Percentiles rank a stretch among this genome's conserved stretches.
phyloP scores from a whole-genome alignment of 2,888 invertebrate species.

The Cylloceria caligata region DNA sequence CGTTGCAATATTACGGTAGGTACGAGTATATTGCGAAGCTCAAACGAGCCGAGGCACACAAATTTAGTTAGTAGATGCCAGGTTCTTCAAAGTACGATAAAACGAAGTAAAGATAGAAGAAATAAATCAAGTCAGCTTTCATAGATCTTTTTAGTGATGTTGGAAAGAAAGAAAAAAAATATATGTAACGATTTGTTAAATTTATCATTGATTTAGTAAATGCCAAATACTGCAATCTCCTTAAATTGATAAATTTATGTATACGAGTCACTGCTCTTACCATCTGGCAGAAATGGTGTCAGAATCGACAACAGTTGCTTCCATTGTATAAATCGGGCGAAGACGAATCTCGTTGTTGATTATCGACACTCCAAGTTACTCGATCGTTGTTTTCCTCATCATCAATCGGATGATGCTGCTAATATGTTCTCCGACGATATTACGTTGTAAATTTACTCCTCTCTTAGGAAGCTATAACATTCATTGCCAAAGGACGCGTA shows the following conservation, averaged over 20 bases:
- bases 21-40: slow-evolving; percentile 45
- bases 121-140: neutral
- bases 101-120: no score
- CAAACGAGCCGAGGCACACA: neutral
- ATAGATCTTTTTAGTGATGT: neutral
- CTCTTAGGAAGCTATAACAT: neutral
- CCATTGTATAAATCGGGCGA: neutral
- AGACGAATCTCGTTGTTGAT: neutral
- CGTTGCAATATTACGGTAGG: slow-evolving; percentile 45
- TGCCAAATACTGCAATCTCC: neutral
- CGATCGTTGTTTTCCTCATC: neutral
- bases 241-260: neutral
- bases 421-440: neutral
- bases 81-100: neutral
- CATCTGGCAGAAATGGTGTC: neutral
- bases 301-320: slow-evolving; percentile 4
- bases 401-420: neutral
- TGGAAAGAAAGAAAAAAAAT: neutral
- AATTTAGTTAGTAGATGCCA: neutral
- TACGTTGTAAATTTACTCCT: neutral
- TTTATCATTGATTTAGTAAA: no score
- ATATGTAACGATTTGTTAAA: no score
- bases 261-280: neutral
- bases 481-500: neutral
- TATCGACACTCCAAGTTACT: neutral